phyloP scores from a whole-genome alignment of 1,140 invertebrate genomes.

The Drosophila melanogaster region DNA sequence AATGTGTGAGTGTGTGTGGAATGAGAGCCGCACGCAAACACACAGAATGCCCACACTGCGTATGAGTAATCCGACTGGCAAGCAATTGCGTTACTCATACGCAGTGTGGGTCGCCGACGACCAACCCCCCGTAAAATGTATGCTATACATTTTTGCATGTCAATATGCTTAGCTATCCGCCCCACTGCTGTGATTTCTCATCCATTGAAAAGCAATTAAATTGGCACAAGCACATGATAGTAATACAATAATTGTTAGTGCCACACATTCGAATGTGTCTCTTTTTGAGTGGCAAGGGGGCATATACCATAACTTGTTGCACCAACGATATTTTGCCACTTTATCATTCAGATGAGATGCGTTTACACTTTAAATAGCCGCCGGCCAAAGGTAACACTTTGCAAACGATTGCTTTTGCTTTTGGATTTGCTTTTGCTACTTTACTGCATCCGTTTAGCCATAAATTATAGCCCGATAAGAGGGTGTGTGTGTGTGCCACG shows the following conservation, averaged over 20 bases:
- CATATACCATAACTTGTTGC: conserved; percentile 18
- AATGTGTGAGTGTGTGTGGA: conserved; percentile 13
- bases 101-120: conserved; percentile 17
- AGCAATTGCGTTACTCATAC: conserved; percentile 54
- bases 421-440: conserved; percentile 6
- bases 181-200: not conserved
- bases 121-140: conserved; percentile 7
- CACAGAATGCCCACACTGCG: not conserved
- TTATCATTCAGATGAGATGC: conserved; percentile 9
- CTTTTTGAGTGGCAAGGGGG: not conserved
- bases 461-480: conserved; percentile 33
- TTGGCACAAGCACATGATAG: conserved; percentile 39
- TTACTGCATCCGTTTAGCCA: conserved; percentile 26
- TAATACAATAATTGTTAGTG: conserved; percentile 47
- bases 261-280: conserved; percentile 17
- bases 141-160: conserved; percentile 50
- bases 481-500: conserved; percentile 4
- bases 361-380: conserved; percentile 26
- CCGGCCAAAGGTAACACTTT: conserved; percentile 32
- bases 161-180: conserved; percentile 51
- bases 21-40: not conserved
- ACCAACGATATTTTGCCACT: conserved; percentile 1
- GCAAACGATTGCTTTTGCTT: not conserved
- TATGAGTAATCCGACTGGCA: conserved; percentile 8
- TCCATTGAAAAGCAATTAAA: conserved; percentile 62